phyloP scores from a whole-genome alignment of 2,113 vertebrate species.

The Hylia prasina region DNA sequence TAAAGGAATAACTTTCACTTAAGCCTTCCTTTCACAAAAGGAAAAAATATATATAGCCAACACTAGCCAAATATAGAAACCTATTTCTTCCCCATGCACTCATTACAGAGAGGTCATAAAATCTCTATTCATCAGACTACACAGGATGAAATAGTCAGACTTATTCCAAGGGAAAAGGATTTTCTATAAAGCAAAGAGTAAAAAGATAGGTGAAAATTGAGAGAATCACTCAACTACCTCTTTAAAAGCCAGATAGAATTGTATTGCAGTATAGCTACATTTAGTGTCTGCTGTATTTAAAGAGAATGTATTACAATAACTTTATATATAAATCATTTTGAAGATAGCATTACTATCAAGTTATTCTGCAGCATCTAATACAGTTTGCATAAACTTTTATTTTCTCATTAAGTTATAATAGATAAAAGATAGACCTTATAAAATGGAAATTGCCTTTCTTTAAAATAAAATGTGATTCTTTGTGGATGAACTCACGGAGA shows the following conservation, averaged over 20 bases:
- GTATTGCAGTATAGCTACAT: background rate
- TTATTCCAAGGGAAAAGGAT: background rate
- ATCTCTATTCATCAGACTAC: background rate
- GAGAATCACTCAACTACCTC: background rate
- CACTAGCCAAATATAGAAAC: background rate
- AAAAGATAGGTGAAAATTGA: background rate
- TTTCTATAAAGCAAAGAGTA: background rate
- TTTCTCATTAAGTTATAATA: background rate
- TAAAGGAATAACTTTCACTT: background rate
- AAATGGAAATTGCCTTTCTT: background rate
- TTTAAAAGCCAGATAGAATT: background rate
- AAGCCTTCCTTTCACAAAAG: background rate
- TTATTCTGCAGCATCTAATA: background rate
- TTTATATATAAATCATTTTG: background rate
- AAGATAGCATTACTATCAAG: background rate
- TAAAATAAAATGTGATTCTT: background rate
- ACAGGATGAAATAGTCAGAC: background rate
- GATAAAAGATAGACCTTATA: background rate
- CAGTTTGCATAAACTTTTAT: background rate
- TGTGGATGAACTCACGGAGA: background rate
- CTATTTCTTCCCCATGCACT: background rate
- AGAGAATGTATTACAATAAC: background rate
- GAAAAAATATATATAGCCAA: background rate
- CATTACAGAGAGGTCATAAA: background rate
- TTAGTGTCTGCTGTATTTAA: background rate